A percentile compares a stretch with the other conserved stretches of the same genome.
Evolutionary conservation across 2,113 vertebrate genomes (phyloP).

Genomic region (Vicugna pacos): DNA sequence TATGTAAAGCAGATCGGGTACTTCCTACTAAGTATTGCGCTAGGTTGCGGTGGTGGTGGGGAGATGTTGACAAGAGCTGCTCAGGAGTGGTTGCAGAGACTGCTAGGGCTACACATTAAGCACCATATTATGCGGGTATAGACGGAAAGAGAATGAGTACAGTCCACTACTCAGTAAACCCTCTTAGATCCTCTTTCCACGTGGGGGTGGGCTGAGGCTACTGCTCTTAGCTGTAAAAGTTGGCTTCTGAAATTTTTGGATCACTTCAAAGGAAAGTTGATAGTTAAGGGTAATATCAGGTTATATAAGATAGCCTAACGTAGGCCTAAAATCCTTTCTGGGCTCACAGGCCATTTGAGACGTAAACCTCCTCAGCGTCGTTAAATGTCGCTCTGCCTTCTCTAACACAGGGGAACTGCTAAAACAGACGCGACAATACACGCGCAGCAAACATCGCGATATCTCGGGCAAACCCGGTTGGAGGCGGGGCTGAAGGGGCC

Average conservation of each 20-base stretch:
- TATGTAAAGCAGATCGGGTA: not conserved
- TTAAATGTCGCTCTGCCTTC: fast-evolving
- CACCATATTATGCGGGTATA: not conserved
- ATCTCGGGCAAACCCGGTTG: fast-evolving
- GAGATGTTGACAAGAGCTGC: not conserved
- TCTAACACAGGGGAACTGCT: fast-evolving
- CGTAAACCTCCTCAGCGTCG: not conserved
- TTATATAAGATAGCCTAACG: not conserved
- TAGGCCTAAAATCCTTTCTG: not conserved
- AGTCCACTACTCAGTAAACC: not conserved
- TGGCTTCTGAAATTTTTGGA: not conserved
- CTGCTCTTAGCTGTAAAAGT: not conserved
- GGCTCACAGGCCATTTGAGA: not conserved
- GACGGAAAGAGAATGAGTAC: not conserved
- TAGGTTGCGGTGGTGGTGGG: too few relatives aligned
- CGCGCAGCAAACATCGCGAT: fast-evolving
- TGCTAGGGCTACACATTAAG: not conserved
- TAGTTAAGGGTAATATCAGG: not conserved
- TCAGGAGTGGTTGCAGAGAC: not conserved
- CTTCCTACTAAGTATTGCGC: not conserved
- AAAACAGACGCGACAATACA: fast-evolving
- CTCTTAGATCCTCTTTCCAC: not conserved
- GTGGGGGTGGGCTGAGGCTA: not conserved
- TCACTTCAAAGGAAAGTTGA: not conserved
- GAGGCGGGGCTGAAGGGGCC: not conserved